These are phyloP conservation scores for Ichneumoninae sp. DNA, from an alignment of 2,888 invertebrate genomes.

Conservation along the genomic window DNA sequence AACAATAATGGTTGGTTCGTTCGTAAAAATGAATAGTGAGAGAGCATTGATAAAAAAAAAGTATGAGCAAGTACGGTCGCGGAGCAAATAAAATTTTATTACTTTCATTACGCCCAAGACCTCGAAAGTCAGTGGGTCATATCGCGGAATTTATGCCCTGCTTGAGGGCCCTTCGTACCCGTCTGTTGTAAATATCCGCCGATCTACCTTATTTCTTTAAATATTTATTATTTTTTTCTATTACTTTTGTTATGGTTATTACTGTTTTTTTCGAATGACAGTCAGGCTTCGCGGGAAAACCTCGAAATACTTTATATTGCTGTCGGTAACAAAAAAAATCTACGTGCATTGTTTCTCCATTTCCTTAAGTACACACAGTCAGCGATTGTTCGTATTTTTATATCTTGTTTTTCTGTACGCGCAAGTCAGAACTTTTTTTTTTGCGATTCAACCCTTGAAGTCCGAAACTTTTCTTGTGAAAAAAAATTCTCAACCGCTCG, in stretches of 20 bases:
- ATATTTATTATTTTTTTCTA: constrained; percentile 14
- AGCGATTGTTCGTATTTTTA: background rate
- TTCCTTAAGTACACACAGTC: constrained; percentile 45
- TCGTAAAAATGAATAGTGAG: constrained; percentile 6
- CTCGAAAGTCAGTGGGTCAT: constrained; percentile 5
- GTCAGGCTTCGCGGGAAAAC: background rate
- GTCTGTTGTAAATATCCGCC: constrained; percentile 35
- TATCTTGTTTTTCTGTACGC: constrained; percentile 3
- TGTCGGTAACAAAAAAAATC: background rate
- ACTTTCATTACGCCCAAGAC: constrained; percentile 70
- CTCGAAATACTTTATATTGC: constrained; percentile 13
- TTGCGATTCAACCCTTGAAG: background rate
- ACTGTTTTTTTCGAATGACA: constrained; percentile 10
- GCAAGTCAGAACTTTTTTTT: background rate
- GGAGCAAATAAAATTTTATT: constrained; percentile 77
- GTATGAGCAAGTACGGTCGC: constrained; percentile 30
- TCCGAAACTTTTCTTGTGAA: background rate
- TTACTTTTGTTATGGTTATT: constrained; percentile 26
- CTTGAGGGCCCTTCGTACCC: background rate
- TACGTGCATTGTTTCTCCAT: background rate
- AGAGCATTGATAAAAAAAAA: constrained; percentile 7
- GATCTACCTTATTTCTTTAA: background rate
- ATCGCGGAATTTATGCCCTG: constrained; percentile 30
- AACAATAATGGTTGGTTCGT: background rate
- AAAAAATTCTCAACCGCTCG: background rate